Base-by-base conservation (phyloP, 2,888 invertebrate genomes). In the Leucania comma region DNA sequence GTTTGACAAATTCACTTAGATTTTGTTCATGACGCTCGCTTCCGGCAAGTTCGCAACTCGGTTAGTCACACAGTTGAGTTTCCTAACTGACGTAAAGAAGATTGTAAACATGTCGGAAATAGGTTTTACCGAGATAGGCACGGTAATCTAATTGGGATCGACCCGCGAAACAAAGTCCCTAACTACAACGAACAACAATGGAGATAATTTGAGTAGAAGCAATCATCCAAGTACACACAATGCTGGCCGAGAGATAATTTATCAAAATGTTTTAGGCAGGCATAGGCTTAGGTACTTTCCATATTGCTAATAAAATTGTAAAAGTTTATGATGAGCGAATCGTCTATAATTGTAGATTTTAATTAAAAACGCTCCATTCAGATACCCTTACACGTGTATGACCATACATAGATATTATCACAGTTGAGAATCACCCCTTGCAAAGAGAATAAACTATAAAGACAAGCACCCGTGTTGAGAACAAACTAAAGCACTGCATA, bases 1-100 rank as follows among this genome's bases (percentile, higher is more conserved):
- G 89, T 93, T 94, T 93, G 93, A 94, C 91, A 93, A 94, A 94
- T 94, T 93, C 92, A 93, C 93, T 94, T 94, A 93, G 89, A 94
- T 92, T 94, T 93, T 93, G 93, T 92, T 93, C 91, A 87, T 90
- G 91, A 91, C 89, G 90, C 91, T 87, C 88, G 89, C 90, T 90
- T 86, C 89, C 90, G 88, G 81, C 86, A 92, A 93, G 88, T 93
- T 93, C 80, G 84, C 91, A 92, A 93, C 90, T 91, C 89, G 82
- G 90, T 93, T 92, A 92, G 88, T 86, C 88, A 78, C 86, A 87
- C 84, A 87, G 88, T 83, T 81, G 81, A 89, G 85, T 84, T 86
- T 83, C 84, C 79, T 83, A 78, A 81, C 78, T 83, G 82, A 85
- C 72, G 83, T 82, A 83, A 86, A 87, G 87, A 87, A 89, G 86